Base-by-base conservation (phyloP, 2,113 vertebrate species). In the Saguinus midas region DNA sequence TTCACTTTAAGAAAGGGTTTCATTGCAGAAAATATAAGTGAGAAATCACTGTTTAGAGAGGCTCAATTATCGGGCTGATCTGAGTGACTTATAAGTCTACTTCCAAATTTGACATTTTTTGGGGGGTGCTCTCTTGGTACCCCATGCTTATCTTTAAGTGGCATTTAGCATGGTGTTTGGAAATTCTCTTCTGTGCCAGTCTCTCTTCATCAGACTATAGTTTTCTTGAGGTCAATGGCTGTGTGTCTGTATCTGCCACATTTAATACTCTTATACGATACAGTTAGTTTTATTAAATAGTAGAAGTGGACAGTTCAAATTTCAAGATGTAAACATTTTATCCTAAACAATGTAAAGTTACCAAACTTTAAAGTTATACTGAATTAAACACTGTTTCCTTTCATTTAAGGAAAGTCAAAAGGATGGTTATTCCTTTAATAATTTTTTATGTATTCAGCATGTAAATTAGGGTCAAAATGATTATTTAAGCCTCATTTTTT, bases 351-450 rank as follows among this genome's bases (percentile, higher is more conserved):
- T 32, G 35, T 84, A 84, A 96, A 86, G 1, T 52, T 87, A 45
- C 13, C 55, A 75, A 45, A 76, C 73, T 96, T 94, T 55, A 68
- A 92, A 68, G 32, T 84, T 61, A 81, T 13, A 45, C 23, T 76
- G 50, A 97, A 55, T 97, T 94, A 84, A 90, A 37, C 9, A 70
- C 20, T 50, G 2, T 91, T 89, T 85, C 14, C 88, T 84, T 97
- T 29, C 48, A 82, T 85, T 91, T 61, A 68, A 68, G 18, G 50
- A 79, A 95, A 78, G 11, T 93, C 13, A 79, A 35, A 45, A 72
- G 37, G 55, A 92, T 84, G 55, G 45, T 84, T 81, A 85, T 91
- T 73, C 32, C 18, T 35, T 17, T 23, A n/a, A 55, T 80, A 13
- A 40, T 35, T 80, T 90, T 84, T 87, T 40, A 37, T 61, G 11